Evolutionary conservation across 2,797 vertebrate species (phyloP).

Genomic region (Thripadectes ignobilis): DNA sequence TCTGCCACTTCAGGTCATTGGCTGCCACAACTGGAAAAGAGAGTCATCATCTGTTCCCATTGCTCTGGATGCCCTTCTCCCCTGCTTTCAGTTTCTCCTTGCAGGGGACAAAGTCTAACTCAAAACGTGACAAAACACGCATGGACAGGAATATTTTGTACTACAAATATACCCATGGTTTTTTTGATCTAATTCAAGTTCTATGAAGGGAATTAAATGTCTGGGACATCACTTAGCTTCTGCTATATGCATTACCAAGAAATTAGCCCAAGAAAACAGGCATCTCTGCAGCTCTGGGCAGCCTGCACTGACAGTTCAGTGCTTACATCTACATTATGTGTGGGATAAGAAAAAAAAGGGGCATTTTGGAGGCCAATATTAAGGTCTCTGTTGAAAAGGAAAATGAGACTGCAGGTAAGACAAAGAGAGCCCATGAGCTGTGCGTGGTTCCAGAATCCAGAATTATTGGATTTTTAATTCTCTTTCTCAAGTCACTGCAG

Average conservation of each 20-base stretch:
- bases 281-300: not conserved
- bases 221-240: not conserved
- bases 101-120: not conserved
- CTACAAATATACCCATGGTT: accelerated
- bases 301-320: not conserved
- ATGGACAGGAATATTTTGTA: too few species aligned
- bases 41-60: not conserved
- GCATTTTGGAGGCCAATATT: not conserved
- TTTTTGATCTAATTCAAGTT: not conserved
- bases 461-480: slow-evolving; percentile 11
- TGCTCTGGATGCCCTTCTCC: not conserved
- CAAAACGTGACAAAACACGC: accelerated
- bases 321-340: not conserved
- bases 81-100: not conserved
- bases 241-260: not conserved
- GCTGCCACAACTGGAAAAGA: slow-evolving; percentile 87
- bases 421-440: not conserved
- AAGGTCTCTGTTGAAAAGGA: not conserved
- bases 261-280: not conserved
- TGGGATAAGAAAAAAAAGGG: not conserved
- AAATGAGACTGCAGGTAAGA: not conserved
- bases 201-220: not conserved
- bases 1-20: slow-evolving; percentile 96
- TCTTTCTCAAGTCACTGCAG: not conserved
- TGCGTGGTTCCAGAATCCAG: not conserved